Percentiles rank a stretch among this genome's conserved stretches.
phyloP scores from a whole-genome alignment of 1,140 invertebrate species.

The Drosophila bipectinata region DNA sequence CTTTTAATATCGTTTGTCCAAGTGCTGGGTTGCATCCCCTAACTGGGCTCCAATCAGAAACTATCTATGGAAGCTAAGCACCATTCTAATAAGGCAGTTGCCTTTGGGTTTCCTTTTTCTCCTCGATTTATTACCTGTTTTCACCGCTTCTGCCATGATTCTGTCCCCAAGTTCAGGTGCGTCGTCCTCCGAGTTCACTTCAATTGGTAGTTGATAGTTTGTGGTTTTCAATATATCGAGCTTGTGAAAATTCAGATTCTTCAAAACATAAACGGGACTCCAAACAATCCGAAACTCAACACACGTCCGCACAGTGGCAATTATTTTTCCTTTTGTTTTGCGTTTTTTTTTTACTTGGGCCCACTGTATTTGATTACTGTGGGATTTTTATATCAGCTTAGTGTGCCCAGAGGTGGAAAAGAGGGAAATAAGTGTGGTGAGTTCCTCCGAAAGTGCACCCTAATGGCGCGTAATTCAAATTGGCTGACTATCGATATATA shows the following conservation, averaged over 20 bases:
- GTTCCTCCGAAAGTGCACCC: too few relatives aligned
- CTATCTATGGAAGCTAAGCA: constrained; percentile 5
- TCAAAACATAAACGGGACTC: background rate
- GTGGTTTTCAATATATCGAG: constrained; percentile 2
- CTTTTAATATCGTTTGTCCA: background rate
- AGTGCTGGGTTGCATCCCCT: too few relatives aligned
- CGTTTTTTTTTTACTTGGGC: background rate
- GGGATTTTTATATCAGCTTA: background rate
- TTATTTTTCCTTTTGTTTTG: background rate
- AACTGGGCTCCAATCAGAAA: constrained; percentile 1
- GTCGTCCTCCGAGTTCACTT: background rate
- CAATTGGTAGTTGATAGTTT: constrained; percentile 2
- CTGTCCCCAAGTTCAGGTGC: background rate
- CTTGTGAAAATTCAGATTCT: constrained; percentile 8
- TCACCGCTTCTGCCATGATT: constrained; percentile 62
- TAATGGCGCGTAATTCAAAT: too few relatives aligned
- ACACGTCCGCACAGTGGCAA: background rate
- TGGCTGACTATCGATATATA: too few relatives aligned
- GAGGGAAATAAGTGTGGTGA: too few relatives aligned
- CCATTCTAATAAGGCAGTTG: background rate
- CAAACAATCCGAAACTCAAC: constrained; percentile 3
- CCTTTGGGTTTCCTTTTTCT: background rate
- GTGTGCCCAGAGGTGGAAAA: background rate
- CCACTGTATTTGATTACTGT: background rate
- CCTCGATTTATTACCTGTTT: constrained; percentile 54